Conservation (phyloP, 2,113 vertebrate species). For the Eptesicus fuscus region DNA sequence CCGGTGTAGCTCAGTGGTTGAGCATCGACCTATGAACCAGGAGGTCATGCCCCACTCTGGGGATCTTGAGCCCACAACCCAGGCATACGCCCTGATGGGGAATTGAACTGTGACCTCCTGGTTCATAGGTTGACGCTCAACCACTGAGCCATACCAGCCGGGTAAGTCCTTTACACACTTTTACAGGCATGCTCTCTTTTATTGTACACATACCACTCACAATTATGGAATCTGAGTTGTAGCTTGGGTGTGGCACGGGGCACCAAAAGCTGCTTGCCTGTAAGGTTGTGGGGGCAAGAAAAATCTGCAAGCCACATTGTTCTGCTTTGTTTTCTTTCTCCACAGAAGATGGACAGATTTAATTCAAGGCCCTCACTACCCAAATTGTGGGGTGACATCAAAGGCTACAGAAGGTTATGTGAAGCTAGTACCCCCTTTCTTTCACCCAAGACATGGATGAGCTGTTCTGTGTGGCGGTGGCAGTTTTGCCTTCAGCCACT, state of each 20-base stretch:
- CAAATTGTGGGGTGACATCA: not conserved
- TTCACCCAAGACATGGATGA: not conserved
- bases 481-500: not conserved
- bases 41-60: too few relatives aligned
- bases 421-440: not conserved
- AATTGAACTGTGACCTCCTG: too few relatives aligned
- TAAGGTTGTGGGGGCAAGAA: not conserved
- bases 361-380: not conserved
- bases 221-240: not conserved
- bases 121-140: too few relatives aligned
- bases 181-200: not conserved
- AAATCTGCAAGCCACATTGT: not conserved
- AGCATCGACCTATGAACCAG: too few relatives aligned
- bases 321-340: not conserved
- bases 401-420: not conserved
- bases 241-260: not conserved
- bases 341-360: not conserved
- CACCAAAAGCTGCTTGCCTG: not conserved
- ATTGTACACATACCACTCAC: not conserved
- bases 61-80: too few relatives aligned
- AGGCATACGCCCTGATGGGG: too few relatives aligned
- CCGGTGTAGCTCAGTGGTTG: too few relatives aligned
- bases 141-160: too few relatives aligned
- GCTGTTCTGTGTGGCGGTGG: rapidly evolving
- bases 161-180: not conserved